These are phyloP conservation scores for Andrena trimmerana DNA, from an alignment of 2,888 invertebrate genomes.

Conservation along the genomic window DNA sequence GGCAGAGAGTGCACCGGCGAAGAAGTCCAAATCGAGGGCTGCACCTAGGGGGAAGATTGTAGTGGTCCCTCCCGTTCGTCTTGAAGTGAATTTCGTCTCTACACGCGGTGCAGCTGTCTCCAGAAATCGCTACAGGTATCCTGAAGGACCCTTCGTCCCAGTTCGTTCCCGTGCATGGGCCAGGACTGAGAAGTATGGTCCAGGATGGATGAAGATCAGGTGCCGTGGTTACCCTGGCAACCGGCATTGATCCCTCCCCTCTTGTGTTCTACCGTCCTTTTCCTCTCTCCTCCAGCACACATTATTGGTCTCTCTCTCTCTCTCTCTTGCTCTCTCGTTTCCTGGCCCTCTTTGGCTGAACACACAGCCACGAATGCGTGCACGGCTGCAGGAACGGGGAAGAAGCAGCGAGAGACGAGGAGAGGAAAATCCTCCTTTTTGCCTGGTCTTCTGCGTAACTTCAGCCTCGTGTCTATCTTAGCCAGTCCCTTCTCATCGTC, in stretches of 20 bases:
- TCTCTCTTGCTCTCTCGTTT: conserved; percentile 12
- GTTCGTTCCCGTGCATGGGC: conserved; percentile 55
- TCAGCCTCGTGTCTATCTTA: background rate
- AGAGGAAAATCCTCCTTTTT: conserved; percentile 23
- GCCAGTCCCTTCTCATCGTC: background rate
- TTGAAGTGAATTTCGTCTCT: conserved; percentile 1
- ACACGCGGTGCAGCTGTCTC: background rate
- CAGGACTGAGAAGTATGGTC: conserved; percentile 70
- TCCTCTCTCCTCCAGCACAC: conserved; percentile 58
- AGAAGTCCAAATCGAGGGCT: too few species aligned
- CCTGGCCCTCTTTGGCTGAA: background rate
- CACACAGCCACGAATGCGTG: conserved; percentile 26
- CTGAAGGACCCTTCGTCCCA: conserved; percentile 40
- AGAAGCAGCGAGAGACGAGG: background rate
- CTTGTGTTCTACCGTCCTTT: conserved; percentile 69
- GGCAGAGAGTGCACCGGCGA: too few species aligned
- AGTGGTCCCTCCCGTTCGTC: background rate
- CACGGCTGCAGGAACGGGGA: conserved; percentile 7
- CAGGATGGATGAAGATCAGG: conserved; percentile 81
- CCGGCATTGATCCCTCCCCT: conserved; percentile 84
- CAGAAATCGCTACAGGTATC: conserved; percentile 24
- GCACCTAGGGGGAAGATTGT: background rate
- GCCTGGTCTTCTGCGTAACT: background rate
- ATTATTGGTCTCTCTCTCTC: conserved; percentile 54
- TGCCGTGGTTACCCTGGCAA: conserved; percentile 83